Percentiles rank a stretch among this genome's conserved stretches.
phyloP scores from a whole-genome alignment of 53 echinoderm and acorn worm genomes.

The Paelopatides confundens region DNA sequence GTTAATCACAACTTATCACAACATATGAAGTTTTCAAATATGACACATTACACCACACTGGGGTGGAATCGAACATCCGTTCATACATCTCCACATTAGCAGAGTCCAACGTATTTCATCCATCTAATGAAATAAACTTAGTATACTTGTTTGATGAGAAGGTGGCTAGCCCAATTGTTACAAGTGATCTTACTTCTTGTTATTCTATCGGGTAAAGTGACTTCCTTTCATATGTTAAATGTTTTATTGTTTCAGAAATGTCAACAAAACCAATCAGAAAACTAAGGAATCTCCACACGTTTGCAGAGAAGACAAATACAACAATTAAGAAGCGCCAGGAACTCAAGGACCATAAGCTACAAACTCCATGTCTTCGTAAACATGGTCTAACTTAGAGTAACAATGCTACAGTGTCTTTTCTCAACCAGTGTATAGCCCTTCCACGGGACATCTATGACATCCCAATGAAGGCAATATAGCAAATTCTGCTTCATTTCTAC shows the following conservation, averaged over 20 bases:
- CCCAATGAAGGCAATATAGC: not conserved
- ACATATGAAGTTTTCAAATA: not conserved
- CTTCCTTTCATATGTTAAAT: not conserved
- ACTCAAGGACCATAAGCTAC: not conserved
- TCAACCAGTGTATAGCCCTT: not conserved
- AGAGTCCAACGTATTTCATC: not conserved
- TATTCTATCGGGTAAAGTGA: not conserved
- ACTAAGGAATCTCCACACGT: slow-evolving; percentile 2
- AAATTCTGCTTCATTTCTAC: not conserved
- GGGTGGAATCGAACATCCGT: not conserved
- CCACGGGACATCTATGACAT: not conserved
- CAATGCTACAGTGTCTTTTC: too few species aligned
- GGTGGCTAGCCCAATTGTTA: not conserved
- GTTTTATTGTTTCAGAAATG: not conserved
- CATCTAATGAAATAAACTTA: not conserved
- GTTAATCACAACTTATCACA: not conserved
- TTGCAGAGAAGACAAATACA: not conserved
- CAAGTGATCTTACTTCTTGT: slow-evolving; percentile 6
- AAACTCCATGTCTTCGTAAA: slow-evolving; percentile 22
- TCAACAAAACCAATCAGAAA: slow-evolving; percentile 21
- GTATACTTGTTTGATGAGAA: slow-evolving; percentile 13
- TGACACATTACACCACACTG: not conserved
- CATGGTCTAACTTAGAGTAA: not conserved
- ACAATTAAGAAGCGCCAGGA: slow-evolving; percentile 9
- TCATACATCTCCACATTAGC: not conserved